A percentile compares a stretch with the other conserved stretches of the same genome.
Evolutionary conservation across 2,888 invertebrate species (phyloP).

Genomic region (Abscondita cerata): DNA sequence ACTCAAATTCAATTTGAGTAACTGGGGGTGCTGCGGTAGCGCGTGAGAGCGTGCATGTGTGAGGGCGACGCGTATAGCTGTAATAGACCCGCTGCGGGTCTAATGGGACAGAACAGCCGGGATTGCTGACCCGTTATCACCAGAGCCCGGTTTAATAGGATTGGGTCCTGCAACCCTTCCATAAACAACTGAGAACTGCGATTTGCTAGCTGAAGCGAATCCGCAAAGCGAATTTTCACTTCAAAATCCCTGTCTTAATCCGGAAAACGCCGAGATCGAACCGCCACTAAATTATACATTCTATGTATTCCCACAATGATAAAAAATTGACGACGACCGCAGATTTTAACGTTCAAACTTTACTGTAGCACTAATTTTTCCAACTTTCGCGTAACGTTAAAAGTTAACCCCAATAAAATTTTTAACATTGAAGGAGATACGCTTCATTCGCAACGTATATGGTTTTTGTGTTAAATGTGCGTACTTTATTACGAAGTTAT

Average conservation of each 20-base stretch:
- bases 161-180: constrained; percentile 48
- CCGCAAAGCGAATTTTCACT: constrained; percentile 54
- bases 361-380: constrained; percentile 10
- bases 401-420: not conserved
- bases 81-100: constrained; percentile 50
- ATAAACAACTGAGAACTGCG: constrained; percentile 51
- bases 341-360: constrained; percentile 10
- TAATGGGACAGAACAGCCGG: constrained; percentile 53
- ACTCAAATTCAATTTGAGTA: constrained; percentile 42
- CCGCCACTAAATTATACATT: constrained; percentile 40
- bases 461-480: not conserved
- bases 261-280: constrained; percentile 36
- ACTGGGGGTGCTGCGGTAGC: constrained; percentile 31
- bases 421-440: too few species aligned
- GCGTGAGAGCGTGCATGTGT: constrained; percentile 29
- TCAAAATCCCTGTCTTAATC: constrained; percentile 48
- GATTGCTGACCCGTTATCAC: constrained; percentile 56
- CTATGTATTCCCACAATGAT: constrained; percentile 20
- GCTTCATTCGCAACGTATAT: not conserved
- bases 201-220: constrained; percentile 47
- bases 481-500: not conserved
- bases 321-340: constrained; percentile 8
- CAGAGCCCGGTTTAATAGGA: constrained; percentile 51
- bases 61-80: constrained; percentile 37
- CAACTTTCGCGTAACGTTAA: constrained; percentile 10